Conservation (phyloP, 2,113 vertebrate species). For the Dromaius novaehollandiae region DNA sequence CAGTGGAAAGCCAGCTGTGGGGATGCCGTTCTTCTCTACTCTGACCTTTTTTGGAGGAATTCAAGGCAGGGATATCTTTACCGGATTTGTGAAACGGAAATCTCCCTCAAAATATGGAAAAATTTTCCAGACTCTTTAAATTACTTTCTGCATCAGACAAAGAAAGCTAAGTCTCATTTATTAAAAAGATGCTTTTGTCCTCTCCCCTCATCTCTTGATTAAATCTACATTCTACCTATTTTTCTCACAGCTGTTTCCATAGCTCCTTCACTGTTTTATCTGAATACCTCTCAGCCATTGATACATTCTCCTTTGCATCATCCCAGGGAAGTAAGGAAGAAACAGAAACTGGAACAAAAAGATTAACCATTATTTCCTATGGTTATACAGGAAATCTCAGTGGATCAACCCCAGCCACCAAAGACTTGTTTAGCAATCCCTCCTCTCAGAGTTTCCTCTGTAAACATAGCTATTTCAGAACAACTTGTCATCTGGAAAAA, state of each 20-base stretch:
- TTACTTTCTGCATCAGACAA: background rate
- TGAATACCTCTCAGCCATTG: background rate
- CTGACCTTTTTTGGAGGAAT: background rate
- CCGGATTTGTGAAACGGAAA: background rate
- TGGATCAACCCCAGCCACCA: background rate
- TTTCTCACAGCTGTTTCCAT: background rate
- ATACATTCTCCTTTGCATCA: background rate
- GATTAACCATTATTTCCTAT: background rate
- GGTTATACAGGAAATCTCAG: background rate
- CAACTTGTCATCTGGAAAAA: slow-evolving; percentile 37
- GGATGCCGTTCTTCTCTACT: background rate
- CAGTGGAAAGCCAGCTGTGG: background rate
- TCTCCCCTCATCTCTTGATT: background rate
- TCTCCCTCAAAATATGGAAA: background rate
- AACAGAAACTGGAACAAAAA: background rate
- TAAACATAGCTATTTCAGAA: background rate
- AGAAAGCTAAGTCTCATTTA: background rate
- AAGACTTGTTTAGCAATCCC: slow-evolving; percentile 2
- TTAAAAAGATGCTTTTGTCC: background rate
- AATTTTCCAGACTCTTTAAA: background rate
- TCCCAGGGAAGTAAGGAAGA: background rate
- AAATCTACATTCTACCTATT: background rate
- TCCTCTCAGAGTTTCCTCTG: slow-evolving; percentile 18
- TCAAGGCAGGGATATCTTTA: background rate
- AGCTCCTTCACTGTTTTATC: background rate